Conservation (phyloP, 2,797 vertebrate genomes). For the Limosa lapponica region DNA sequence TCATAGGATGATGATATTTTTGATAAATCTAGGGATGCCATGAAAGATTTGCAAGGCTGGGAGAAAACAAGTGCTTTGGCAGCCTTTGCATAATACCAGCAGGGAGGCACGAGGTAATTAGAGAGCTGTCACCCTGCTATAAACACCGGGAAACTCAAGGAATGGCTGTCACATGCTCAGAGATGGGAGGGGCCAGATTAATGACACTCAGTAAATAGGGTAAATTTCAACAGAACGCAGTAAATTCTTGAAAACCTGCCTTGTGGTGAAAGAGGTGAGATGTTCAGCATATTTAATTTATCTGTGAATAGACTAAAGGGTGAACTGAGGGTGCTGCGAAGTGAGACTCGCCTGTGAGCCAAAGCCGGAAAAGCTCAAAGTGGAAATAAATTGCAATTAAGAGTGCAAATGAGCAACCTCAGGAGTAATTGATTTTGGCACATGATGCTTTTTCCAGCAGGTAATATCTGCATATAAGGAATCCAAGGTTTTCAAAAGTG, state of each 20-base stretch:
- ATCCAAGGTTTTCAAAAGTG: neutral
- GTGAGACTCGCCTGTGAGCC: neutral
- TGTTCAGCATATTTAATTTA: neutral
- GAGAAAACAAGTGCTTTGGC: neutral
- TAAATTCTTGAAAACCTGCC: neutral
- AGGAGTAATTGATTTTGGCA: neutral
- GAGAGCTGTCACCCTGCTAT: neutral
- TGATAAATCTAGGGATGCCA: neutral
- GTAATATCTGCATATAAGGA: neutral
- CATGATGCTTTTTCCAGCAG: neutral
- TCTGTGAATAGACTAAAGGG: neutral
- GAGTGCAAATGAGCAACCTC: neutral
- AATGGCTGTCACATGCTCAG: neutral
- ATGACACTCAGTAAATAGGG: fast-evolving
- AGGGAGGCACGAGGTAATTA: neutral
- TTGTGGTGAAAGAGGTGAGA: neutral
- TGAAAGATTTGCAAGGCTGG: neutral
- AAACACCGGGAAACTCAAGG: neutral
- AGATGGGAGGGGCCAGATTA: neutral
- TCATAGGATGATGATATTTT: neutral
- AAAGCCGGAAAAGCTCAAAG: neutral
- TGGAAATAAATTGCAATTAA: neutral
- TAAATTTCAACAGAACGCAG: neutral
- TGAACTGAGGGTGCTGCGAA: neutral
- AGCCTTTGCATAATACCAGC: neutral